Evolutionary conservation across 2,888 invertebrate species (phyloP), one percentile per base, ranked within the genome.

Genomic region (Punctoribates punctum): DNA sequence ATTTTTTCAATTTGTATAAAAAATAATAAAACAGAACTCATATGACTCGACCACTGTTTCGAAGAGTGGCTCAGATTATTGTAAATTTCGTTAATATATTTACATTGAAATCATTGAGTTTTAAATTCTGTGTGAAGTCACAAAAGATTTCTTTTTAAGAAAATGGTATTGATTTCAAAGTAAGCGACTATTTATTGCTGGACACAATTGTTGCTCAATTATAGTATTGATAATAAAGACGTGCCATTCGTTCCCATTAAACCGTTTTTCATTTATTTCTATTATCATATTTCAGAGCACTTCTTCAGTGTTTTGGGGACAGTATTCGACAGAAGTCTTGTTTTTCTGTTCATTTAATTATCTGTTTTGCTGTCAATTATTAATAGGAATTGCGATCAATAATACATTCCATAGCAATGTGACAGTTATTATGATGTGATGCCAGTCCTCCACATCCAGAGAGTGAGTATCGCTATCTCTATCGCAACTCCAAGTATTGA

Each of bases 401-500:
- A 57, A 25, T 25, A 13, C 57, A 57, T 57, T 57, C 25, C 57
- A 11, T 57, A 57, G 57, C 2, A 23, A 57, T 25, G 25, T 57
- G 23, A 23, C 42, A 57, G 20, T 20, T 20, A 23, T 25, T 23
- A 57, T 57, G 57, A 57, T 57, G 20, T 57, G 23, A 4, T 20
- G 65, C n/a, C 17, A 34, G 9, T 29, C 65, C 65, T 17, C 65
- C 65, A 5, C 17, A 34, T 34, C n/a, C 8, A 17, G 4, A 34
- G 34, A 17, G 42, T 42, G 42, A 42, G 42, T 42, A 42, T n/a
- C 23, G 17, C 1, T 65, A 65, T 65, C 38, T 29, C 65, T 65
- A 65, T 34, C 65, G 65, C 65, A 65, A 65, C 65, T 57, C 57
- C 25, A 57, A 23, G 34, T 65, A 65, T 65, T 65, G 65, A 65